Evolutionary conservation across 2,797 vertebrate species (phyloP).

Genomic region (Alauda arvensis): DNA sequence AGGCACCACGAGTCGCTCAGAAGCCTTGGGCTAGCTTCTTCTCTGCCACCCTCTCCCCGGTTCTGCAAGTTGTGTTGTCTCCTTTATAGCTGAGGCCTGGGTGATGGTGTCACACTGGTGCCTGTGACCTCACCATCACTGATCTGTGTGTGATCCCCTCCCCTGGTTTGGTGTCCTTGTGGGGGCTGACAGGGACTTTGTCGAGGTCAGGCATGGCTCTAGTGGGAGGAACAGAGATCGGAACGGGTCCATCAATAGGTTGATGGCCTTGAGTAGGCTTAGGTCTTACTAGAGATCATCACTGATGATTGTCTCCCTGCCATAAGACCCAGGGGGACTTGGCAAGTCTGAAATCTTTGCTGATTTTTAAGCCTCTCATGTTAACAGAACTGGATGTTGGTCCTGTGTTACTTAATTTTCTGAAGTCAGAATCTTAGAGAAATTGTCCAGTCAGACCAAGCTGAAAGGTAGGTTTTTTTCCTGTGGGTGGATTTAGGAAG

Average conservation of each 20-base stretch:
- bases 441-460: background rate
- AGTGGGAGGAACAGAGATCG: background rate
- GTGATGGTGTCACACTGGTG: rapidly evolving
- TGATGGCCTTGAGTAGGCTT: background rate
- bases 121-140: rapidly evolving
- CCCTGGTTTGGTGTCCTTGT: rapidly evolving
- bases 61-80: background rate
- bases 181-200: too few relatives aligned
- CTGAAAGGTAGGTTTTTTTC: background rate
- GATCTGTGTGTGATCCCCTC: rapidly evolving
- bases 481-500: background rate
- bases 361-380: background rate
- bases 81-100: rapidly evolving
- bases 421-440: background rate
- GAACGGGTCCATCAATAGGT: background rate
- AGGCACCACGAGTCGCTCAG: background rate
- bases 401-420: background rate
- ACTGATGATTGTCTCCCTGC: rapidly evolving
- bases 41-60: rapidly evolving
- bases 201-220: rapidly evolving
- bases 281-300: background rate
- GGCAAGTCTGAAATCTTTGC: background rate
- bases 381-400: background rate
- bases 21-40: background rate
- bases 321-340: background rate